Conservation (phyloP, 2,797 vertebrate genomes). For the Hafferia zeledoni region DNA sequence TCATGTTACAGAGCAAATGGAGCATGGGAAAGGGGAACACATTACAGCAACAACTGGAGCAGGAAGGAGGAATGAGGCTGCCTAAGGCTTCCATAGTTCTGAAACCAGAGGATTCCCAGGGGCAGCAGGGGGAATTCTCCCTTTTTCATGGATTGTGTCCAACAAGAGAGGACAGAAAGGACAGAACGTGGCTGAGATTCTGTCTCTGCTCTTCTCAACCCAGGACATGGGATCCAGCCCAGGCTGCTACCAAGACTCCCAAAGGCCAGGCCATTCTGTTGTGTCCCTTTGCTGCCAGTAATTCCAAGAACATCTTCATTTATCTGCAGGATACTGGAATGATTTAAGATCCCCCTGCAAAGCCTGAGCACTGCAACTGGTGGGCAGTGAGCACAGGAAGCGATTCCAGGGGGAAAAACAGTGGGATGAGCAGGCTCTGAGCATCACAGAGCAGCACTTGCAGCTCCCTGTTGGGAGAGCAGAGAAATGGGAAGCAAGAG, state of each 20-base stretch:
- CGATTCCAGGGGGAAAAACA: rapidly evolving
- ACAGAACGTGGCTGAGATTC: background rate
- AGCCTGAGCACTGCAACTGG: background rate
- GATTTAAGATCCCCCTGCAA: background rate
- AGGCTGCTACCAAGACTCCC: background rate
- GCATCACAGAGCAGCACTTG: background rate
- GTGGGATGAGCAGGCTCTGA: rapidly evolving
- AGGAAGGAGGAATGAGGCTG: background rate
- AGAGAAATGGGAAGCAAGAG: background rate
- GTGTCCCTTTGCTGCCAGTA: background rate
- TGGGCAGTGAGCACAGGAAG: background rate
- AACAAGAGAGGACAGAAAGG: background rate
- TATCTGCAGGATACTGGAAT: rapidly evolving
- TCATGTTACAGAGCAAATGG: background rate
- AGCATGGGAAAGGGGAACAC: background rate
- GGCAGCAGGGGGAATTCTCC: background rate
- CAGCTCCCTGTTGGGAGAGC: background rate
- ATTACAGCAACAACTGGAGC: background rate
- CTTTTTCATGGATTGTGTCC: background rate
- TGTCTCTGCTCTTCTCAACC: background rate
- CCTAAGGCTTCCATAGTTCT: background rate
- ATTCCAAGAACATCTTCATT: background rate
- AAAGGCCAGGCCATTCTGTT: background rate
- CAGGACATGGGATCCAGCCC: background rate
- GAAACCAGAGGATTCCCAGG: background rate